These are phyloP conservation scores for Euthynnus affinis DNA, from an alignment of 2,797 vertebrate genomes.

Conservation along the genomic window DNA sequence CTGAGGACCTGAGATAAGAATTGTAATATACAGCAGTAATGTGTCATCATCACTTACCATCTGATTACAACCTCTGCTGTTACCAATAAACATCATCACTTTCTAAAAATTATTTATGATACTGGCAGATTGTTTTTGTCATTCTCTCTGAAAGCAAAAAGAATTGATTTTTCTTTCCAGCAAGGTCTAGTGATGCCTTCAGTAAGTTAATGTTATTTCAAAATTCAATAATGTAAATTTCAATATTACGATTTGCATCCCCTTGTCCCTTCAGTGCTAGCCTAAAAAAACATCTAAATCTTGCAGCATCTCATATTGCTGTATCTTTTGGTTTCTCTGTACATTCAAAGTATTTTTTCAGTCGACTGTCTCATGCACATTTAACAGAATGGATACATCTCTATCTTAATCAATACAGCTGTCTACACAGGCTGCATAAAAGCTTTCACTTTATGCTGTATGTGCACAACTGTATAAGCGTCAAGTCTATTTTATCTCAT, in stretches of 20 bases:
- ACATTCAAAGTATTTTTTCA: too few species aligned
- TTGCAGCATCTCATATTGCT: not conserved
- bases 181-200: not conserved
- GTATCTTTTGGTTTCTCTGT: too few species aligned
- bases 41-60: conserved; percentile 59
- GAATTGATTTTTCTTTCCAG: conserved; percentile 4
- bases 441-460: too few species aligned
- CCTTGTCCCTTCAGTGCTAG: too few species aligned
- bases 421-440: too few species aligned
- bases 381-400: too few species aligned
- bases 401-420: too few species aligned
- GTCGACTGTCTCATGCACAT: too few species aligned
- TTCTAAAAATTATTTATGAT: conserved; percentile 51
- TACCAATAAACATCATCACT: conserved; percentile 41
- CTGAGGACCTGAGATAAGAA: conserved; percentile 45
- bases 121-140: conserved; percentile 16
- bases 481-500: too few species aligned
- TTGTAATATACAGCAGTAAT: conserved; percentile 47
- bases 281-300: not conserved
- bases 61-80: conserved; percentile 44
- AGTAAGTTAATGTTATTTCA: not conserved
- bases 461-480: too few species aligned
- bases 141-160: conserved; percentile 26
- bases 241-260: not conserved
- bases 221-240: not conserved